A percentile compares a stretch with the other conserved stretches of the same genome.
Evolutionary conservation across 2,888 invertebrate species (phyloP).

Genomic region (Drosophila kambysellisi): DNA sequence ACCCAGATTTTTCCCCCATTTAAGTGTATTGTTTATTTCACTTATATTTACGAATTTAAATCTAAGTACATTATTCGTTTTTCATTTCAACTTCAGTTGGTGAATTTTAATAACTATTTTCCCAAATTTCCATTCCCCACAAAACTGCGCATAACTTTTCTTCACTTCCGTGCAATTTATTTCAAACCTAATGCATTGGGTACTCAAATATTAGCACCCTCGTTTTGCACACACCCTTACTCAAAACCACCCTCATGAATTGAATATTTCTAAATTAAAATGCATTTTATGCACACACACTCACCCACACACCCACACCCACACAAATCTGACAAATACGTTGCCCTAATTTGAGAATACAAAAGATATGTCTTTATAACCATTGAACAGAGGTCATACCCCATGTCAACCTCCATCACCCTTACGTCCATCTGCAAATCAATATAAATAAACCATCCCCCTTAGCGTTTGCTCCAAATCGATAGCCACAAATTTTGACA

Average conservation of each 20-base stretch:
- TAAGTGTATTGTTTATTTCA: not conserved
- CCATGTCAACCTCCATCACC: not conserved
- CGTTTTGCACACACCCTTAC: conserved; percentile 9
- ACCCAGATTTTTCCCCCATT: not conserved
- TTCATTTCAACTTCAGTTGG: conserved; percentile 14
- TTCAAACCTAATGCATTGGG: conserved; percentile 51
- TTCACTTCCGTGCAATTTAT: conserved; percentile 62
- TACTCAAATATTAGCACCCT: conserved; percentile 62
- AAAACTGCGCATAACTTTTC: conserved; percentile 23
- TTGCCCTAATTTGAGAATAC: conserved; percentile 44
- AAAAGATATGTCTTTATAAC: conserved; percentile 63
- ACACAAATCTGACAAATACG: conserved; percentile 37
- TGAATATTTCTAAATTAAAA: conserved; percentile 57
- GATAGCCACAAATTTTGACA: conserved; percentile 77
- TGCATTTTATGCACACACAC: conserved; percentile 67
- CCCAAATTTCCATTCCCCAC: conserved; percentile 8
- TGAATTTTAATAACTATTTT: conserved; percentile 26
- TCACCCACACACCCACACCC: conserved; percentile 26
- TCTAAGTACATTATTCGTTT: not conserved
- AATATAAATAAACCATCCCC: conserved; percentile 38
- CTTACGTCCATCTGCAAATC: conserved; percentile 42
- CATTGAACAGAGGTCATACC: conserved; percentile 36
- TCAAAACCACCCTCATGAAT: conserved; percentile 33
- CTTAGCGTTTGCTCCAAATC: conserved; percentile 56
- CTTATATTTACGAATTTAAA: not conserved